phyloP scores from a whole-genome alignment of 2,797 vertebrate genomes.

The Pseudopleuronectes americanus region DNA sequence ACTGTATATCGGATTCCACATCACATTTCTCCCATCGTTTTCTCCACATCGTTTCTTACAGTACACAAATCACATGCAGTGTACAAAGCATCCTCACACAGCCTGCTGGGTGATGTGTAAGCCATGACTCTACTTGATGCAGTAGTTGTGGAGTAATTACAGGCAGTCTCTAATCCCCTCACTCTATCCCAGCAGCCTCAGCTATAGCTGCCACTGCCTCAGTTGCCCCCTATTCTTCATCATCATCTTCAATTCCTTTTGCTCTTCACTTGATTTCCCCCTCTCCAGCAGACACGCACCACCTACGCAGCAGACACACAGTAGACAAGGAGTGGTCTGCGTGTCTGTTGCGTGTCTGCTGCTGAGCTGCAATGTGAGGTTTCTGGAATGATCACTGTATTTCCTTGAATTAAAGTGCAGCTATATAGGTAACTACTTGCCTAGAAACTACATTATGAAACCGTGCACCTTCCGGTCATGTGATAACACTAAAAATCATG shows the following conservation, averaged over 20 bases:
- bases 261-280: conserved; percentile 8
- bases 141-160: conserved; percentile 59
- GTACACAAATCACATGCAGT: conserved; percentile 22
- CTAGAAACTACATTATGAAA: too few relatives aligned
- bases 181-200: conserved; percentile 34
- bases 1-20: conserved; percentile 27
- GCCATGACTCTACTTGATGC: conserved; percentile 40
- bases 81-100: conserved; percentile 38
- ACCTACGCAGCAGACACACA: too few relatives aligned
- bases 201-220: conserved; percentile 13
- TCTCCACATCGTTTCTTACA: conserved; percentile 21
- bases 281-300: too few relatives aligned
- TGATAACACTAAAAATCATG: too few relatives aligned
- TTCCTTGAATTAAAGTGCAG: too few relatives aligned
- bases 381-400: too few relatives aligned
- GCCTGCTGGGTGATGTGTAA: conserved; percentile 53
- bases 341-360: too few relatives aligned
- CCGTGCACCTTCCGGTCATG: too few relatives aligned
- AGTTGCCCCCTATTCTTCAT: background rate
- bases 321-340: too few relatives aligned
- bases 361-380: too few relatives aligned
- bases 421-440: too few relatives aligned
- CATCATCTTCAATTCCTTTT: background rate
- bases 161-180: conserved; percentile 59
- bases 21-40: background rate